Evolutionary conservation across 2,113 vertebrate species (phyloP), one percentile per base, ranked within the genome.

Genomic region (Burhinus bistriatus): DNA sequence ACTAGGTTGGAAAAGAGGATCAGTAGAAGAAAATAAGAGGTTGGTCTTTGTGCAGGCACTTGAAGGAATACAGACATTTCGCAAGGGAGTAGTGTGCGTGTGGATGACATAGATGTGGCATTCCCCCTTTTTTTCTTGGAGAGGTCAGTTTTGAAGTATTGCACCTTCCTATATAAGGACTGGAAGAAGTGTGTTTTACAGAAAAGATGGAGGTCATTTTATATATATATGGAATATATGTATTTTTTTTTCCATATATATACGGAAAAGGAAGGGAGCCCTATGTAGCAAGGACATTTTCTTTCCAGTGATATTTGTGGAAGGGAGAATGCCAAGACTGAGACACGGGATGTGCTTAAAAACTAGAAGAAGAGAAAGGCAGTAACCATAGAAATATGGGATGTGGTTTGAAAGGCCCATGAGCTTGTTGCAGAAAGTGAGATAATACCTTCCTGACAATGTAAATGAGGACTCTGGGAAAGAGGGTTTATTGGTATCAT

Each of bases 21-120:
- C 57, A 59, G 29, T 20, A 55, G 68, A 70, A 64, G 47, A 89
- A 95, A 88, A 80, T 9, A 32, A 64, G 38, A 68, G 21, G 25
- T 29, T 84, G 71, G 38, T 87, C 55, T 88, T 65, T 32, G 68
- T 73, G 55, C 42, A 47, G 32, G 7, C 16, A 17, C 38, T 78
- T 95, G 29, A 73, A 94, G 40, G 51, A 73, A 59, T 64, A 21
- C 12, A 86, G 47, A 25, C n/a, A 11, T 89, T 68, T 88, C 64
- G 42, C 59, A 77, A 47, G n/a, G 59, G 32, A 58, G 10, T 52
- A 55, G 4, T 89, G 40, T 52, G 23, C 0, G 0, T 27, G 0
- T 27, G 36, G 52, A 21, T 57, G 66, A 59, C 38, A 20, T 9
- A 66, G 23, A n/a, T 42, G 23, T 25, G 14, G 11, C 51, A 30